Evolutionary conservation across 2,888 invertebrate genomes (phyloP), one percentile per base, ranked within the genome.

Genomic region (Shargacucullia verbasci): DNA sequence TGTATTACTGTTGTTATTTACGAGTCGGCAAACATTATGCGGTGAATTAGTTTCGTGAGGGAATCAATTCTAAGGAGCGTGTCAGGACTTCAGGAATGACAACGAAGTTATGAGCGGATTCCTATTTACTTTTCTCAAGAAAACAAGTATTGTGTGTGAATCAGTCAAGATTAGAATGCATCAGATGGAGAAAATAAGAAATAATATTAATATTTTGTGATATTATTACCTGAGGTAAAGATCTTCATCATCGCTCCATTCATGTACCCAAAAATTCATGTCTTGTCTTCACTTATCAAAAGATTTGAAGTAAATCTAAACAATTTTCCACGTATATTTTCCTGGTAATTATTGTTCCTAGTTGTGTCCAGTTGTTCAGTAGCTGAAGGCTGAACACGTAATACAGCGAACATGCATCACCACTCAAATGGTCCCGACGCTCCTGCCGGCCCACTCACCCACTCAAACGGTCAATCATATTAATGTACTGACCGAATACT

Each of bases 311-410:
- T 20, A 20, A 20, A 20, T 20, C 20, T 20, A 4, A 2, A 20
- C 20, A 3, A 20, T 20, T 20, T 20, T 20, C 20, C 20, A 20
- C 4, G 20, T 34, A 13, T 34, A 13, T 20, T 40, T n/a, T 37
- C 7, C 11, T 14, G 10, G 29, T 29, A 45, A 31, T 14, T 12
- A 9, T 33, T 35, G 29, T 10, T 37, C 2, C 50, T 12, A 25
- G 39, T 41, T 47, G 11, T 49, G 43, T 48, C 29, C 34, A 25
- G 47, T 7, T 60, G 60, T 43, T 54, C 62, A 66, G 50, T 49
- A 53, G 50, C 61, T 69, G 81, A 83, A 83, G 79, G 81, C 66
- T 78, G 78, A 49, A 46, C 73, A 73, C 73, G 75, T 79, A 76
- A 74, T 70, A 72, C 58, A 52, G 59, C 29, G 14, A 49, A 40